phyloP scores from a whole-genome alignment of 2,888 invertebrate species.

The Halictus ligatus region DNA sequence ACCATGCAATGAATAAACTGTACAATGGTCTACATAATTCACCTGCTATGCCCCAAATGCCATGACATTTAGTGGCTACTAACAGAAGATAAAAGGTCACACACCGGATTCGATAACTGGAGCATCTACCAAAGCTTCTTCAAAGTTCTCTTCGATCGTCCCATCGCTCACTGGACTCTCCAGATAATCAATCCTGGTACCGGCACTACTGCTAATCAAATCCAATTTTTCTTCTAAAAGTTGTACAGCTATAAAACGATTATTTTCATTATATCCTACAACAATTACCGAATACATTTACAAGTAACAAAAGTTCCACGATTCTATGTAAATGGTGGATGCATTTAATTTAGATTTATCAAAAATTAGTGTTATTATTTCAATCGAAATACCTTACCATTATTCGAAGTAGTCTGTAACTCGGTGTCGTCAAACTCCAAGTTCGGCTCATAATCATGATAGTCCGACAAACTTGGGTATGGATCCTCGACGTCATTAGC shows the following conservation, averaged over 20 bases:
- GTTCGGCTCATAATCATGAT: slow-evolving; percentile 97
- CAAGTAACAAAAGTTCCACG: neutral
- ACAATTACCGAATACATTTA: neutral
- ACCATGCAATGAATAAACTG: slow-evolving; percentile 71
- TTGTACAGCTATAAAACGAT: slow-evolving; percentile 76
- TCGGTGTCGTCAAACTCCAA: slow-evolving; percentile 98
- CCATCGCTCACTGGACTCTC: slow-evolving; percentile 93
- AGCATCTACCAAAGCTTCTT: slow-evolving; percentile 92
- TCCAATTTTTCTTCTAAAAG: slow-evolving; percentile 83
- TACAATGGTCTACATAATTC: slow-evolving; percentile 73
- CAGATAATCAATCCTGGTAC: slow-evolving; percentile 85
- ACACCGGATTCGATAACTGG: slow-evolving; percentile 84
- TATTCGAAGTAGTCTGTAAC: slow-evolving; percentile 88
- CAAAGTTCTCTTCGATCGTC: slow-evolving; percentile 96
- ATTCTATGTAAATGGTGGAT: too few species aligned
- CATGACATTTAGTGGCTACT: slow-evolving; percentile 75
- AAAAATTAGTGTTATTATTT: neutral
- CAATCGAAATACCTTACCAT: slow-evolving; percentile 86
- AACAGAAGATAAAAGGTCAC: slow-evolving; percentile 77
- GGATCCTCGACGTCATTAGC: slow-evolving; percentile 89
- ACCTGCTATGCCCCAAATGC: slow-evolving; percentile 75
- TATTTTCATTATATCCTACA: slow-evolving; percentile 27
- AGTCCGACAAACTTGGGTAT: slow-evolving; percentile 95
- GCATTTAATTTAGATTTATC: slow-evolving; percentile 8
- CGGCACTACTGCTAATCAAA: slow-evolving; percentile 78